Percentiles rank a stretch among this genome's conserved stretches.
phyloP scores from a whole-genome alignment of 1,140 invertebrate genomes.

The Nomia melanderi region DNA sequence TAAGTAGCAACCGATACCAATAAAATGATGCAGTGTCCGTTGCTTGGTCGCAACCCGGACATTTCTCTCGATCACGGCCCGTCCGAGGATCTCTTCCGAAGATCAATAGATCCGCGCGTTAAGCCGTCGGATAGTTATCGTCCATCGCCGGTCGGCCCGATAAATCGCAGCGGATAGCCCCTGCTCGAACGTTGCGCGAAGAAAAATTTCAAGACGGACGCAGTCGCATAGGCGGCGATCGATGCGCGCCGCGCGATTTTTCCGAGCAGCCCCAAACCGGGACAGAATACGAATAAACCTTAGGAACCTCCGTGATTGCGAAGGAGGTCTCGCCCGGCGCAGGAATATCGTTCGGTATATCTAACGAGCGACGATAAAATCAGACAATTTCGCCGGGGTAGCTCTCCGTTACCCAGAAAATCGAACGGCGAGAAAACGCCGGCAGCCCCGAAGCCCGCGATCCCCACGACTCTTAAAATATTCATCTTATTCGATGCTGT shows the following conservation, averaged over 20 bases:
- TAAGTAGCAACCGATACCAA: no score
- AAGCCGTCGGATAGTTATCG: no score
- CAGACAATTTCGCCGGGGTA: neutral
- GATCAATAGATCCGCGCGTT: no score
- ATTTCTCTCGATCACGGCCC: no score
- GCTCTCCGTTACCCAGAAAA: neutral
- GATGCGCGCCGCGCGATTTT: constrained; percentile 25
- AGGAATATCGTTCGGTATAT: constrained; percentile 5
- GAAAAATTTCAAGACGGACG: constrained; percentile 27
- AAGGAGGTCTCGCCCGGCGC: neutral
- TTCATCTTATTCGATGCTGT: neutral
- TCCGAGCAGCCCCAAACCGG: constrained; percentile 6
- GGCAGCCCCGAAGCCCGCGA: neutral
- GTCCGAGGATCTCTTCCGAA: no score
- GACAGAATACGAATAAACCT: constrained; percentile 1
- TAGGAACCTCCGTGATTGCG: constrained; percentile 6
- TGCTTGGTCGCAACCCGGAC: no score
- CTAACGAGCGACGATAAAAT: constrained; percentile 27
- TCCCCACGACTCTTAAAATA: neutral
- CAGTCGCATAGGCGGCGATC: constrained; percentile 36
- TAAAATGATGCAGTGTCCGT: no score
- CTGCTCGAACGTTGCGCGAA: neutral
- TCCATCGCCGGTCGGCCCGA: no score
- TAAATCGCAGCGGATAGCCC: neutral
- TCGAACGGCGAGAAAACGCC: neutral